Percentiles rank a stretch among this genome's conserved stretches.
phyloP scores from a whole-genome alignment of 2,113 vertebrate genomes.

The Oriolus oriolus region DNA sequence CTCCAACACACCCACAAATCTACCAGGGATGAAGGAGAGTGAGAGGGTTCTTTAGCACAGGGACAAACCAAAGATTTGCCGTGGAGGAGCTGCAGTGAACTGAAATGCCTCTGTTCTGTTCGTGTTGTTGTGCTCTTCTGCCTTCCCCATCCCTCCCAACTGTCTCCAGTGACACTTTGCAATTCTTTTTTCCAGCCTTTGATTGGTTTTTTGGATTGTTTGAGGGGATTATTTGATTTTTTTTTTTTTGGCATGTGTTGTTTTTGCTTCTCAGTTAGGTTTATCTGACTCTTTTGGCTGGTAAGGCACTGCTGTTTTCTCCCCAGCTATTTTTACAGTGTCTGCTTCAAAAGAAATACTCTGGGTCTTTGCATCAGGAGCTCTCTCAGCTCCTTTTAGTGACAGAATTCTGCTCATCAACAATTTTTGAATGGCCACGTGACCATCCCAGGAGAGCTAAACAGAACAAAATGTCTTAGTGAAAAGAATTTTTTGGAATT shows the following conservation, averaged over 20 bases:
- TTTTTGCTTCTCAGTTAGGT: not conserved
- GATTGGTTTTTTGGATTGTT: not conserved
- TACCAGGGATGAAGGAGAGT: not conserved
- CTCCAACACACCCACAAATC: not conserved
- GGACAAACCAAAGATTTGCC: not conserved
- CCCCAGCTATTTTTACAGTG: slow-evolving; percentile 63
- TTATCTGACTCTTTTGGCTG: slow-evolving; percentile 65
- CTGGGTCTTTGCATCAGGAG: slow-evolving; percentile 50
- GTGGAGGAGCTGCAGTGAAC: not conserved
- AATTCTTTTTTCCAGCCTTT: not conserved
- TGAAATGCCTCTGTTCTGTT: not conserved
- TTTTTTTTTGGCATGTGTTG: not conserved
- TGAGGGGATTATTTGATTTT: not conserved
- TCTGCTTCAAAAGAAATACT: slow-evolving; percentile 59
- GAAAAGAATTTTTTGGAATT: slow-evolving; percentile 27
- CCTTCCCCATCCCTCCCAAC: not conserved
- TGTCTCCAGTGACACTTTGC: not conserved
- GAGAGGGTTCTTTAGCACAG: not conserved
- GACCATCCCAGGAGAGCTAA: slow-evolving; percentile 65
- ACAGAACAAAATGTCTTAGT: slow-evolving; percentile 73
- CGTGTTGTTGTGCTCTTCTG: not conserved
- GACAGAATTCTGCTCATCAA: slow-evolving; percentile 64
- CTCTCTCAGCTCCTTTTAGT: slow-evolving; percentile 64
- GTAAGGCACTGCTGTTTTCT: slow-evolving; percentile 55
- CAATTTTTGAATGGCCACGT: slow-evolving; percentile 62